phyloP scores from a whole-genome alignment of 2,113 vertebrate species.

The Taurulus bubalis region DNA sequence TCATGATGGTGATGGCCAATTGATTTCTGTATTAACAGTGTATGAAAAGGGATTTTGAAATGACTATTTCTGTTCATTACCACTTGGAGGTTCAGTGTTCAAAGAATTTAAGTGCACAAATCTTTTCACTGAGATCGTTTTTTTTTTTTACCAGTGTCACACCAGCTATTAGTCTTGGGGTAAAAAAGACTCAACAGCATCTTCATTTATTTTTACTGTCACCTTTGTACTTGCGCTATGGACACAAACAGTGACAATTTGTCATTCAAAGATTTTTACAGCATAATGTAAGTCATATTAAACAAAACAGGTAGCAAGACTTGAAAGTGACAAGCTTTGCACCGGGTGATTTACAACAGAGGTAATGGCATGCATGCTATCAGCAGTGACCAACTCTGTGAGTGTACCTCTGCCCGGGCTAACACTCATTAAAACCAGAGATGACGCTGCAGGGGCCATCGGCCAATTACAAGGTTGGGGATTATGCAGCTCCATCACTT shows the following conservation, averaged over 20 bases:
- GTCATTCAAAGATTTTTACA: slow-evolving; percentile 25
- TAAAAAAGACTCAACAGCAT: background rate
- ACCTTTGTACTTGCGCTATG: background rate
- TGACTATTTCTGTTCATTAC: background rate
- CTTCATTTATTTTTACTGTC: background rate
- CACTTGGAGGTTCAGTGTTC: background rate
- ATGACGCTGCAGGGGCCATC: slow-evolving; percentile 86
- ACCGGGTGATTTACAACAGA: slow-evolving; percentile 43
- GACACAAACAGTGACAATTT: background rate
- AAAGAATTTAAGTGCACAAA: background rate
- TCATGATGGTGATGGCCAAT: background rate
- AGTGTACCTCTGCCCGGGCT: slow-evolving; percentile 81
- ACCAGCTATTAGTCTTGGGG: background rate
- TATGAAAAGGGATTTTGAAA: slow-evolving; percentile 4
- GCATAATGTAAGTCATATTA: slow-evolving; percentile 27
- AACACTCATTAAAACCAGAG: slow-evolving; percentile 94
- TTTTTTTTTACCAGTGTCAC: background rate
- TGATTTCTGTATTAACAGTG: background rate
- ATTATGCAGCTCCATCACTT: slow-evolving; percentile 90
- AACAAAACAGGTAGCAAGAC: slow-evolving; percentile 32
- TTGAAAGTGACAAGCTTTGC: slow-evolving; percentile 44
- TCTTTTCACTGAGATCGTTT: background rate
- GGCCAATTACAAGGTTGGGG: slow-evolving; percentile 85
- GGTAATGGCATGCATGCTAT: slow-evolving; percentile 34
- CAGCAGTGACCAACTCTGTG: slow-evolving; percentile 81